Conservation (phyloP, 2,888 invertebrate species). For the Chalcis sispes region DNA sequence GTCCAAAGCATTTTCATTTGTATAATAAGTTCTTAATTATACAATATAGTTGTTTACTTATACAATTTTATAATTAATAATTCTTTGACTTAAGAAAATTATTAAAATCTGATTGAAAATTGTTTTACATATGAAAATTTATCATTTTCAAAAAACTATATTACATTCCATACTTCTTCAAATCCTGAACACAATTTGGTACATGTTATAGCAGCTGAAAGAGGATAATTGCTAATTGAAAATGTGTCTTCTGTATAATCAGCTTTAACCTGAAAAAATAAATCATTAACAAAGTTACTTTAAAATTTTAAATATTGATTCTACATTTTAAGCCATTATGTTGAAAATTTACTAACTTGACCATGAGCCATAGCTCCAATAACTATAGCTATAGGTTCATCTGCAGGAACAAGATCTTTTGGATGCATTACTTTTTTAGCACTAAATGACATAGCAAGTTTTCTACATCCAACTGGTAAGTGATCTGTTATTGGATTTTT, state of each 20-base stretch:
- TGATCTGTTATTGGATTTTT: slow-evolving; percentile 97
- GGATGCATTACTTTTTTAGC: slow-evolving; percentile 85
- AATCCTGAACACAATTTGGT: slow-evolving; percentile 96
- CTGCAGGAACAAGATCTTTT: slow-evolving; percentile 86
- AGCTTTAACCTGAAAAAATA: slow-evolving; percentile 77
- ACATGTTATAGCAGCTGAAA: slow-evolving; percentile 97
- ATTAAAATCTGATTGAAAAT: slow-evolving; percentile 5
- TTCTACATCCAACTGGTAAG: slow-evolving; percentile 94
- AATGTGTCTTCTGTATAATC: slow-evolving; percentile 94
- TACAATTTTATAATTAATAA: neutral
- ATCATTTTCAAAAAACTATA: slow-evolving; percentile 57
- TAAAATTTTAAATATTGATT: neutral
- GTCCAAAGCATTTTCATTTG: too few species aligned
- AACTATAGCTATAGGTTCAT: slow-evolving; percentile 92
- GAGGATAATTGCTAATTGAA: slow-evolving; percentile 96
- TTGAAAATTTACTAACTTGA: slow-evolving; percentile 79
- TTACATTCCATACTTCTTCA: slow-evolving; percentile 93
- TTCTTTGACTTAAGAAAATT: neutral
- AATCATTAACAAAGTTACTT: slow-evolving; percentile 21
- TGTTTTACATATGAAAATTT: slow-evolving; percentile 13
- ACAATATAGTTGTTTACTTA: neutral
- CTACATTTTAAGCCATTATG: neutral
- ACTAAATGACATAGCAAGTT: slow-evolving; percentile 93
- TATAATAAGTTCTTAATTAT: too few species aligned
- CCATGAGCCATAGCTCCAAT: slow-evolving; percentile 99